Base-by-base conservation (phyloP, 2,888 invertebrate species). In the Noctua fimbriata region DNA sequence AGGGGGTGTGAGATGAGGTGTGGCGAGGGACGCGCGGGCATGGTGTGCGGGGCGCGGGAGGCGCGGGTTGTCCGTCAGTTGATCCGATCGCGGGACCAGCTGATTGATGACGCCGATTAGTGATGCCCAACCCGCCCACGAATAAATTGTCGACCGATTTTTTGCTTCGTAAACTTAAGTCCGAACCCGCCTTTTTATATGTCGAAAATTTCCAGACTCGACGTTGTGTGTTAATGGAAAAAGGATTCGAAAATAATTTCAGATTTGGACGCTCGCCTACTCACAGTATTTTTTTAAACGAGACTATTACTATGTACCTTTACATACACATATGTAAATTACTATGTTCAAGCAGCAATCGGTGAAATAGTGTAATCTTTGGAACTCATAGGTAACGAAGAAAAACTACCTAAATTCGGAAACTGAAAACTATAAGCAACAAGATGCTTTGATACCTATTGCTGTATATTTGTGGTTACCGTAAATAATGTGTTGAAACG, bases 101-200 rank as follows among this genome's bases (percentile, higher is more conserved):
- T 96, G 96, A 97, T 97, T 96, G 96, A 97, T 97, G 96, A 95
- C 95, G 93, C 94, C 96, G 96, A 96, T 97, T 96, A 96, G 96
- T 95, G 96, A 95, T 95, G 96, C 95, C 95, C 95, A 94, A 93
- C 94, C 94, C 95, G 94, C 93, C 93, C 93, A 93, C 93, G 95
- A 95, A 96, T 96, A 96, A 96, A 96, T 96, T 96, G 95, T 95
- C 94, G 94, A 94, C 92, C 94, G 84, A 93, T 95, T 96, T 95
- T 96, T 96, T 95, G 93, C 94, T 93, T 92, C 91, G 92, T 92
- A 93, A 93, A 95, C 93, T 94, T 92, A 92, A 90, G 93, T 92
- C 91, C 90, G 86, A 78, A 86, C 90, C 89, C 89, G 89, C 86
- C 92, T 92, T 93, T 94, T 94, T 93, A 92, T 92, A 88, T 91